Evolutionary conservation across 2,797 vertebrate species (phyloP).

Genomic region (Megalops cyprinoides): DNA sequence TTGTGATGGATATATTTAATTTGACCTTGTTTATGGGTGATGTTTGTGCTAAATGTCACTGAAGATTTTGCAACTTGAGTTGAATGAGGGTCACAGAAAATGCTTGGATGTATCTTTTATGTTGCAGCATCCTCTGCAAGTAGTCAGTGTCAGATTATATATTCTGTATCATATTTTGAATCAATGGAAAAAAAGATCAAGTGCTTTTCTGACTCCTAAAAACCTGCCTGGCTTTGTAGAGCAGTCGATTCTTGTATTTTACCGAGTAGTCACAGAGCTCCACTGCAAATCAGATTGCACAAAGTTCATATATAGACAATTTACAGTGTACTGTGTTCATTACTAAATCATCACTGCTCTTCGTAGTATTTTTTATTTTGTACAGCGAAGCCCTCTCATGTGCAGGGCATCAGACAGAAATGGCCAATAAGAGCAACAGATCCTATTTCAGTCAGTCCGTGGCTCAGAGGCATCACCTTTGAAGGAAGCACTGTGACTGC

Average conservation of each 20-base stretch:
- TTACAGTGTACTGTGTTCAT: background rate
- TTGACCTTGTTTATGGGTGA: no score
- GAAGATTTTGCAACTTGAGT: no score
- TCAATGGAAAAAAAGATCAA: no score
- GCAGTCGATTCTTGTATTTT: background rate
- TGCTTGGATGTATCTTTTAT: no score
- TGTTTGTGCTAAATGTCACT: no score
- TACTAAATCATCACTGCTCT: slow-evolving; percentile 6
- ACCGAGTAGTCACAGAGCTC: background rate
- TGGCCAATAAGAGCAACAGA: background rate
- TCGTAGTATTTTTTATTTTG: background rate
- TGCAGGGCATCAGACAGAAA: background rate
- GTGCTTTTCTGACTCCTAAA: no score
- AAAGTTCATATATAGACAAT: background rate
- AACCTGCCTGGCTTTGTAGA: no score
- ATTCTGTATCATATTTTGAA: no score
- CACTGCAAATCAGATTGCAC: background rate
- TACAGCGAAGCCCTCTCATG: background rate
- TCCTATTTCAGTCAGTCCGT: background rate
- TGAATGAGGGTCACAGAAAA: no score
- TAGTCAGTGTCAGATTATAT: no score
- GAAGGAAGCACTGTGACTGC: background rate
- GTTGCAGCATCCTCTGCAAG: no score
- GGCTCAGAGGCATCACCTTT: background rate
- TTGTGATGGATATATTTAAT: no score